Evolutionary conservation across 2,888 invertebrate species (phyloP).

Genomic region (Blastobasis adustella): DNA sequence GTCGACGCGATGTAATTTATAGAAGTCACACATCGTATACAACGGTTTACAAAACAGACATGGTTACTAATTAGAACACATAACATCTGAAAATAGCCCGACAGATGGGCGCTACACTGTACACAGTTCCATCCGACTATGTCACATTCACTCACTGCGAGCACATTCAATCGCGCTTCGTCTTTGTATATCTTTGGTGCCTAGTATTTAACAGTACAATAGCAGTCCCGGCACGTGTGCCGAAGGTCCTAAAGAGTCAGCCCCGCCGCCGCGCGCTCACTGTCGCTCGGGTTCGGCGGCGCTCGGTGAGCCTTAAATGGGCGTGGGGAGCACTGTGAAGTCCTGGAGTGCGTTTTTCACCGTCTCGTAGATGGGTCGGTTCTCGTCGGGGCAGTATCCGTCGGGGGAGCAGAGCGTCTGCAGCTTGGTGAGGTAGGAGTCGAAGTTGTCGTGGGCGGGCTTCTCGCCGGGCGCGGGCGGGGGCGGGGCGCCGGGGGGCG

Average conservation of each 20-base stretch:
- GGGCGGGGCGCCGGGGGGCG: conserved; percentile 53
- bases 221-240: not conserved
- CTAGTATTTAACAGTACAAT: conserved; percentile 16
- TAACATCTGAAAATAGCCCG: conserved; percentile 20
- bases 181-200: conserved; percentile 35
- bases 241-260: conserved; percentile 30
- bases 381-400: conserved; percentile 86
- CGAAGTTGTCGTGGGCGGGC: conserved; percentile 91
- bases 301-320: conserved; percentile 82
- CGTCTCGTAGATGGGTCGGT: conserved; percentile 90
- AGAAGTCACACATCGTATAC: conserved; percentile 72
- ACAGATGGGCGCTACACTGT: conserved; percentile 22
- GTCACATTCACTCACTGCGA: conserved; percentile 16
- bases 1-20: conserved; percentile 53
- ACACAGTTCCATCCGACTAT: conserved; percentile 18
- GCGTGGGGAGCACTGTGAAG: conserved; percentile 91
- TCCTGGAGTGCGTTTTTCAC: conserved; percentile 94
- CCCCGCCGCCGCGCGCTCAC: conserved; percentile 51
- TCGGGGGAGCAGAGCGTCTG: conserved; percentile 92
- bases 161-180: conserved; percentile 21
- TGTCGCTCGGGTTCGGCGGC: conserved; percentile 67
- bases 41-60: conserved; percentile 64
- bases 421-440: conserved; percentile 92
- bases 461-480: conserved; percentile 75
- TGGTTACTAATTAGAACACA: conserved; percentile 20